A percentile compares a stretch with the other conserved stretches of the same genome.
These are phyloP conservation scores for Sciaenops ocellatus DNA, from an alignment of 2,797 vertebrate species.

Conservation along the genomic window DNA sequence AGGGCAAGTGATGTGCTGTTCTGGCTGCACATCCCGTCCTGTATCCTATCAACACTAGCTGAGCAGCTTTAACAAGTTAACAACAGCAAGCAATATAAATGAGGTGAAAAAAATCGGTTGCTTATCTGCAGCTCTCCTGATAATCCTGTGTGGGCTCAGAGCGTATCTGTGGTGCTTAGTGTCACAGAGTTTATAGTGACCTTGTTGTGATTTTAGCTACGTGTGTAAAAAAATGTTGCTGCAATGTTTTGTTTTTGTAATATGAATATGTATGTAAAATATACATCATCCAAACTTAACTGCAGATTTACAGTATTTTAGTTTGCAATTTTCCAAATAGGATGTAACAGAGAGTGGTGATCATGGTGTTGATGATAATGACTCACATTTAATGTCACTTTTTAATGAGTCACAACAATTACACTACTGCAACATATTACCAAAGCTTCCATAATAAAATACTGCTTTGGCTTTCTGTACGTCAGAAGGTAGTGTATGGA, in stretches of 20 bases:
- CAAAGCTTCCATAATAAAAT: neutral
- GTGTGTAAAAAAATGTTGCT: neutral
- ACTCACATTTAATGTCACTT: neutral
- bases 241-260: neutral
- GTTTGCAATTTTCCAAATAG: neutral
- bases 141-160: constrained; percentile 15
- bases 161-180: neutral
- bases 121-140: constrained; percentile 7
- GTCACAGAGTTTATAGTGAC: neutral
- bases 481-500: constrained; percentile 13
- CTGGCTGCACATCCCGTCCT: constrained; percentile 29
- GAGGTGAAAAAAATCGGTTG: neutral
- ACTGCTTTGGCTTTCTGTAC: constrained; percentile 20
- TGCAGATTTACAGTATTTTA: neutral
- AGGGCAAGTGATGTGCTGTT: constrained; percentile 55
- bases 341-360: neutral
- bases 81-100: constrained; percentile 8
- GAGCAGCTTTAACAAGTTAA: constrained; percentile 46
- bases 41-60: constrained; percentile 7
- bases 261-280: neutral
- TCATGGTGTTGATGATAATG: neutral
- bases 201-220: neutral
- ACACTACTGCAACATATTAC: neutral
- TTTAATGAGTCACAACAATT: constrained; percentile 1
- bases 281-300: neutral